phyloP scores from a whole-genome alignment of 2,888 invertebrate genomes.

The Schizaphis graminum region DNA sequence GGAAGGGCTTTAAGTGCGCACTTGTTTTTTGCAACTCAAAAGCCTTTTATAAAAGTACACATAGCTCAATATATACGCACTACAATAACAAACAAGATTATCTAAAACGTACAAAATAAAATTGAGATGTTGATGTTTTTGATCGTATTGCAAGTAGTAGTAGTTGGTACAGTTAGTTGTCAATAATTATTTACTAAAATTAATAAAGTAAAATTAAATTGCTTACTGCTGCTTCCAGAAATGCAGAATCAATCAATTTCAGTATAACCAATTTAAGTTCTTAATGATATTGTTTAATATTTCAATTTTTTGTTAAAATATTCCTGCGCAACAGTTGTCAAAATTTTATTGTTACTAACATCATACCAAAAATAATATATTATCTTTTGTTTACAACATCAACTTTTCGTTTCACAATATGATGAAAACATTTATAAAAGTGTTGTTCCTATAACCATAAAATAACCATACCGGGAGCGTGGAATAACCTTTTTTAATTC shows the following conservation, averaged over 20 bases:
- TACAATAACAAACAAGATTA: neutral
- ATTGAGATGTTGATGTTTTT: neutral
- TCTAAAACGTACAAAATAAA: neutral
- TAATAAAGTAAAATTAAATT: slow-evolving; percentile 36
- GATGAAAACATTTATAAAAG: neutral
- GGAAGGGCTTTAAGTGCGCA: slow-evolving; percentile 39
- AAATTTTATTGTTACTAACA: slow-evolving; percentile 56
- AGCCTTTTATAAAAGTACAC: slow-evolving; percentile 26
- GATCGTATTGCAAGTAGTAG: neutral
- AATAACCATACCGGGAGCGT: too few relatives aligned
- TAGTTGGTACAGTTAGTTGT: neutral
- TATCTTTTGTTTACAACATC: neutral
- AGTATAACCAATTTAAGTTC: slow-evolving; percentile 64
- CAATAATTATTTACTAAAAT: slow-evolving; percentile 38
- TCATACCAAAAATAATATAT: neutral
- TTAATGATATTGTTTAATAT: slow-evolving; percentile 61
- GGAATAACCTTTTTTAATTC: too few relatives aligned
- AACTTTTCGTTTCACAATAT: neutral
- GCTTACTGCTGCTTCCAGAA: neutral
- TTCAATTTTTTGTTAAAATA: slow-evolving; percentile 57
- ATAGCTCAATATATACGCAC: slow-evolving; percentile 2
- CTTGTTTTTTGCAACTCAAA: slow-evolving; percentile 43
- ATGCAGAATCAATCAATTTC: slow-evolving; percentile 62
- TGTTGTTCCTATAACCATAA: too few relatives aligned
- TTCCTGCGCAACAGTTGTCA: slow-evolving; percentile 65